These are phyloP conservation scores for Leucozona laternaria DNA, from an alignment of 2,888 invertebrate species.

Conservation along the genomic window DNA sequence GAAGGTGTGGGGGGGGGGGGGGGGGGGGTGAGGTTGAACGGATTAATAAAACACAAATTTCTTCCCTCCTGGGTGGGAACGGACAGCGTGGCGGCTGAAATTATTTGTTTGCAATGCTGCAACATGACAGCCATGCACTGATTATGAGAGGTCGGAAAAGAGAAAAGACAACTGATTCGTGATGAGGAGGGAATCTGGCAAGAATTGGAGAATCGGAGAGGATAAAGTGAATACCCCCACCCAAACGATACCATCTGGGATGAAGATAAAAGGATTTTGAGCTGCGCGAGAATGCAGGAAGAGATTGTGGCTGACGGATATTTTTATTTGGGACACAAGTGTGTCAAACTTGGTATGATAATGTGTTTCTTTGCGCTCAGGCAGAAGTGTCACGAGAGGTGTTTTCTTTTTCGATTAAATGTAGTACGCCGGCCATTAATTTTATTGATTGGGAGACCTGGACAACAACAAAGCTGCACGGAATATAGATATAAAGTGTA, in stretches of 20 bases:
- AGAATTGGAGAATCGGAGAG: background rate
- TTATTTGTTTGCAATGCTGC: conserved; percentile 67
- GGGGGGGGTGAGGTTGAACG: background rate
- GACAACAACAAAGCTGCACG: no score
- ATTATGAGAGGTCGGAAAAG: conserved; percentile 48
- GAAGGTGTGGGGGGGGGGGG: no score
- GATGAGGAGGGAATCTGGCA: background rate
- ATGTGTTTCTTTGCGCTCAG: conserved; percentile 12
- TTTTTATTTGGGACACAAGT: conserved; percentile 64
- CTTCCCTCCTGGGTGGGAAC: conserved; percentile 54
- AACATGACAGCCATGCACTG: conserved; percentile 71
- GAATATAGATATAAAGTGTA: no score
- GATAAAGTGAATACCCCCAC: conserved; percentile 48
- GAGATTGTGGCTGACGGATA: conserved; percentile 58
- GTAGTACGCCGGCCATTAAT: conserved; percentile 14
- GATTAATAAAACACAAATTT: conserved; percentile 61
- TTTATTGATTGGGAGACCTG: conserved; percentile 13
- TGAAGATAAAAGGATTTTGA: conserved; percentile 69
- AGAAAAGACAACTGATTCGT: background rate
- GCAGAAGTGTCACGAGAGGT: conserved; percentile 24
- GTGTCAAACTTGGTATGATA: conserved; percentile 50
- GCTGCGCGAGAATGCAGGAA: conserved; percentile 59
- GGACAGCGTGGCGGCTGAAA: conserved; percentile 45
- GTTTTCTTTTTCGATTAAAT: conserved; percentile 23
- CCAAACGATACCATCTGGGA: conserved; percentile 67